Evolutionary conservation across 2,888 invertebrate species (phyloP).

Genomic region (Philopedon plagiatum): DNA sequence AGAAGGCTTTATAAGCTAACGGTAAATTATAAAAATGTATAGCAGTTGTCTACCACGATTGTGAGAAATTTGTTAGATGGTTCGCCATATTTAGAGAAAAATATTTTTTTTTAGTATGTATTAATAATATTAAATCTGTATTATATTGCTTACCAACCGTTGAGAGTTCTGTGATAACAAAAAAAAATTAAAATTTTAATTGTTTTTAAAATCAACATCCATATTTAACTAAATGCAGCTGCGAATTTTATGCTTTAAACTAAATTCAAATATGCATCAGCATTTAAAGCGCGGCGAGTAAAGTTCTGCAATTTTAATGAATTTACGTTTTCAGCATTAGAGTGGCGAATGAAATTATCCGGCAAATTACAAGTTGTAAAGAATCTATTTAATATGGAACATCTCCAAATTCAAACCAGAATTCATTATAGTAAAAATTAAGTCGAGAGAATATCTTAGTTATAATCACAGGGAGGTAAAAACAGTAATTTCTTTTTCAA

Average conservation of each 20-base stretch:
- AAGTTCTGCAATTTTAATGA: constrained; percentile 21
- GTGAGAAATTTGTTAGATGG: too few relatives aligned
- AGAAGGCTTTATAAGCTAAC: too few relatives aligned
- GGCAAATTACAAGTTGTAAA: constrained; percentile 9
- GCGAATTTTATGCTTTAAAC: constrained; percentile 3
- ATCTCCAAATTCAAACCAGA: neutral
- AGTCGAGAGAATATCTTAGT: neutral
- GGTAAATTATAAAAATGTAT: too few relatives aligned
- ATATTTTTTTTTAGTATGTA: too few relatives aligned
- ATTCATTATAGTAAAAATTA: neutral
- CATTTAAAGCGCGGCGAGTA: constrained; percentile 13
- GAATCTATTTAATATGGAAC: constrained; percentile 7
- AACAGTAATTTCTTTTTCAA: too few relatives aligned
- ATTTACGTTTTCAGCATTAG: constrained; percentile 15
- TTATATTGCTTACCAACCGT: too few relatives aligned
- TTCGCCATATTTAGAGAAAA: too few relatives aligned
- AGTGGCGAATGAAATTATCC: constrained; percentile 16
- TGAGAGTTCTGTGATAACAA: too few relatives aligned
- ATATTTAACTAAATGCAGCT: constrained; percentile 15
- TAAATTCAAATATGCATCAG: constrained; percentile 19
- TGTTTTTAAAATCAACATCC: constrained; percentile 14
- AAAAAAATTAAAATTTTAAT: neutral
- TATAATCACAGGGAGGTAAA: too few relatives aligned
- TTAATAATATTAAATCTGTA: too few relatives aligned
- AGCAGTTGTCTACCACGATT: too few relatives aligned